These are phyloP conservation scores for Montipora foliosa DNA, from an alignment of 64 coral and sea anemone genomes.

Conservation along the genomic window DNA sequence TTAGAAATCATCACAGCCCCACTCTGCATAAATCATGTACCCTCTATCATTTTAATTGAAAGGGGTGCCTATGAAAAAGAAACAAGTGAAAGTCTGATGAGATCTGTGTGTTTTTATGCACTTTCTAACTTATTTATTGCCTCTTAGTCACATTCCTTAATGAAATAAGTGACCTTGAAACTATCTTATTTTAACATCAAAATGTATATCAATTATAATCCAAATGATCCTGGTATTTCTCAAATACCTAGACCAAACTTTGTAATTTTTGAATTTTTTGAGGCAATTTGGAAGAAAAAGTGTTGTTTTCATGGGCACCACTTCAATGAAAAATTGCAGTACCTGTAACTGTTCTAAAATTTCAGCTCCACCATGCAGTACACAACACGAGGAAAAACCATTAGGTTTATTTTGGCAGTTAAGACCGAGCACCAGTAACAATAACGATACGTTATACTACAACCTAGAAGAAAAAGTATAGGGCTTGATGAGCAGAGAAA, in stretches of 20 bases:
- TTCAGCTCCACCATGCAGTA: too few species aligned
- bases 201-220: neutral
- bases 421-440: too few species aligned
- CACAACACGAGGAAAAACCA: too few species aligned
- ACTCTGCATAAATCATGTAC: slow-evolving; percentile 13
- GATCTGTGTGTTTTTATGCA: too few species aligned
- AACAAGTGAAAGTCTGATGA: too few species aligned
- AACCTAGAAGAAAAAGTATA: too few species aligned
- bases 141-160: too few species aligned
- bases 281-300: neutral
- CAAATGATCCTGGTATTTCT: neutral
- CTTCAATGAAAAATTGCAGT: neutral
- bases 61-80: neutral
- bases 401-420: too few species aligned
- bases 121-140: too few species aligned
- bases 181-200: neutral
- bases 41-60: slow-evolving; percentile 18
- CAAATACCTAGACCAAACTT: neutral
- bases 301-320: neutral
- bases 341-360: slow-evolving; percentile 28
- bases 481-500: too few species aligned
- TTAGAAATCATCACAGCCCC: slow-evolving; percentile 8
- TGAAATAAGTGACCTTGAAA: too few species aligned
- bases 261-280: slow-evolving; percentile 1
- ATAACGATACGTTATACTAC: too few species aligned